These are phyloP conservation scores for Xenentodon cancila DNA, from an alignment of 2,797 vertebrate genomes.

Conservation along the genomic window DNA sequence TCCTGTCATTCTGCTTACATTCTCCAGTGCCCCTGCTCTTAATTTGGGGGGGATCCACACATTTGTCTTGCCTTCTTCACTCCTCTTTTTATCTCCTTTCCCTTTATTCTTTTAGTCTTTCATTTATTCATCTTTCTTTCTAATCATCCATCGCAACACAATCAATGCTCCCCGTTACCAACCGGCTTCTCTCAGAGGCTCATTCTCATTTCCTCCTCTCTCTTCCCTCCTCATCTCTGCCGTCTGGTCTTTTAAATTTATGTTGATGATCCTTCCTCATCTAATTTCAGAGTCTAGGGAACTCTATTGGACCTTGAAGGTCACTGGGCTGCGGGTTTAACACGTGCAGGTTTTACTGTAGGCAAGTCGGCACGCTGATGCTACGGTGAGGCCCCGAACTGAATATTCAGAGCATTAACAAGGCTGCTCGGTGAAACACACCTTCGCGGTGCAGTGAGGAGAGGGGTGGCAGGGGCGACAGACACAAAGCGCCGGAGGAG, in stretches of 20 bases:
- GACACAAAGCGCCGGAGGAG: conserved; percentile 45
- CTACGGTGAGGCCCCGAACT: conserved; percentile 17
- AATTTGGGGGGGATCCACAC: conserved; percentile 44
- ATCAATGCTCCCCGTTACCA: conserved; percentile 43
- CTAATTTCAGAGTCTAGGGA: conserved; percentile 59
- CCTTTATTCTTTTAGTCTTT: conserved; percentile 50
- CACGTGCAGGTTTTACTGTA: conserved; percentile 33
- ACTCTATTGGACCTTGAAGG: conserved; percentile 71
- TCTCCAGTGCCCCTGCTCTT: conserved; percentile 19
- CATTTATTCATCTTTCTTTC: no score
- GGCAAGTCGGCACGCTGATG: conserved; percentile 24
- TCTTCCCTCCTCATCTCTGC: conserved; percentile 18
- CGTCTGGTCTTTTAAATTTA: conserved; percentile 66
- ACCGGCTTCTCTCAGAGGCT: conserved; percentile 37
- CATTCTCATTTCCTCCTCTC: conserved; percentile 29
- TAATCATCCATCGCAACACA: conserved; percentile 55
- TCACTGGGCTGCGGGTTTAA: conserved; percentile 67
- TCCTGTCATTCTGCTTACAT: conserved; percentile 21
- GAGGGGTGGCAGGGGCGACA: conserved; percentile 25
- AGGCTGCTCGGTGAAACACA: conserved; percentile 25
- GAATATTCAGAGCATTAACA: conserved; percentile 37
- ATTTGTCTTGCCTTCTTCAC: conserved; percentile 42
- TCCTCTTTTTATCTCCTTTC: conserved; percentile 41
- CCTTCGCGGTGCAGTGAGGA: conserved; percentile 33
- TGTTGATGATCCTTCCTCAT: conserved; percentile 74